A percentile compares a stretch with the other conserved stretches of the same genome.
Conservation (phyloP, 1,140 invertebrate genomes). For the Marisa cornuarietis region DNA sequence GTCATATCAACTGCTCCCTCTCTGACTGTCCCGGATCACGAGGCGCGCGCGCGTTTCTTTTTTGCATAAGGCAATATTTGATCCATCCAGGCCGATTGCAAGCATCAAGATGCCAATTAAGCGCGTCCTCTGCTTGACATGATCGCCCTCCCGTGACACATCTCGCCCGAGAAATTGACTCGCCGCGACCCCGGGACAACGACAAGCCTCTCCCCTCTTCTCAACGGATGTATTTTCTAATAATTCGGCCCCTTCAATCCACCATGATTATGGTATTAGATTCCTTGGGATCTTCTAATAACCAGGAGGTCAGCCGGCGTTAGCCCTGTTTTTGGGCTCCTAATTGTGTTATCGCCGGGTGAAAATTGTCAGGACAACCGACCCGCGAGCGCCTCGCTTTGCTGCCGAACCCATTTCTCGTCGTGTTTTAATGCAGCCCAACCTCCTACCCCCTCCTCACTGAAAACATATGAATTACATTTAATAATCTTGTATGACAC, state of each 20-base stretch:
- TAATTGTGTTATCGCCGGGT: constrained; percentile 24
- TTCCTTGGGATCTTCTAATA: constrained; percentile 21
- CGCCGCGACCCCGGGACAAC: neutral
- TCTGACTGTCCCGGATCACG: neutral
- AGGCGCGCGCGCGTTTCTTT: neutral
- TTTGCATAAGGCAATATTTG: constrained; percentile 26
- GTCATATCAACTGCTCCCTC: neutral
- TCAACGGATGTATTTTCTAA: constrained; percentile 5
- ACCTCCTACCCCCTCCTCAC: neutral
- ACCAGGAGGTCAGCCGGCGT: constrained; percentile 20
- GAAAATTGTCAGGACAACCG: constrained; percentile 22
- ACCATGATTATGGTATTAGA: constrained; percentile 25
- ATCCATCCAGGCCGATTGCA: constrained; percentile 12
- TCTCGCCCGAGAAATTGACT: constrained; percentile 15
- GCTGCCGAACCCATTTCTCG: constrained; percentile 16
- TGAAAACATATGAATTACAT: constrained; percentile 47
- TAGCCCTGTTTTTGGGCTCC: constrained; percentile 22
- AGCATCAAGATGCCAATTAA: constrained; percentile 29
- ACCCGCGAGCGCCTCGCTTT: neutral
- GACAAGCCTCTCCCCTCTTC: neutral
- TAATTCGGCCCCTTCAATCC: constrained; percentile 3
- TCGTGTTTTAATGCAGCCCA: constrained; percentile 20
- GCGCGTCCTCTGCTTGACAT: constrained; percentile 6
- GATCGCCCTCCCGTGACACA: constrained; percentile 17
- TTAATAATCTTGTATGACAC: constrained; percentile 47